phyloP scores from a whole-genome alignment of 2,113 vertebrate genomes.

The Entelurus aequoreus region DNA sequence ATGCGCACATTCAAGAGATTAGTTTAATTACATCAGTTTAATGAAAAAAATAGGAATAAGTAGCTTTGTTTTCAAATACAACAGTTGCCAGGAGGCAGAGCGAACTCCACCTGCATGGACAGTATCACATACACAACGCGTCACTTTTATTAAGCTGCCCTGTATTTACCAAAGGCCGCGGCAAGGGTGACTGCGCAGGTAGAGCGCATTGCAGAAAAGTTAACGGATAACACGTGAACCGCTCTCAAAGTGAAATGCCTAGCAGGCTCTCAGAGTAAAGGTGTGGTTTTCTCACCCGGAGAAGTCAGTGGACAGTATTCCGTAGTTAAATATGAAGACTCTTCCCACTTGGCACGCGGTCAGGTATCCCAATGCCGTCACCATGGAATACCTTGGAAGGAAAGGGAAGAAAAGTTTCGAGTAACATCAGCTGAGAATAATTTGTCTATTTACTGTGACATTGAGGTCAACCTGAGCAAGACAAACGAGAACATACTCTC shows the following conservation, averaged over 20 bases:
- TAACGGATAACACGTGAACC: constrained; percentile 24
- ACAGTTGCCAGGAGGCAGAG: constrained; percentile 2
- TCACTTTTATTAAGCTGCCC: constrained; percentile 29
- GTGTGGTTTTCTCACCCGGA: constrained; percentile 70
- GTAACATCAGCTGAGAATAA: not conserved
- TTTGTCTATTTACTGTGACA: not conserved
- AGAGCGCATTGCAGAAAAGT: not conserved
- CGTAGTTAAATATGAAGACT: constrained; percentile 75
- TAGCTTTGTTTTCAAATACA: constrained; percentile 1
- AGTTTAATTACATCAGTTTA: no score
- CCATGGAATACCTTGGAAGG: constrained; percentile 67
- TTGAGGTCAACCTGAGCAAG: not conserved
- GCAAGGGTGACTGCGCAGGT: not conserved
- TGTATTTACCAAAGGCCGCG: constrained; percentile 43
- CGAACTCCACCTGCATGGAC: not conserved
- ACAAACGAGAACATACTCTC: not conserved
- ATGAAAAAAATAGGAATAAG: not conserved
- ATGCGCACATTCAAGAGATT: no score
- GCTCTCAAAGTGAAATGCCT: constrained; percentile 13
- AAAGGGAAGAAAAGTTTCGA: not conserved
- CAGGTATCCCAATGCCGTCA: constrained; percentile 71
- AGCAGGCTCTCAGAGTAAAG: not conserved
- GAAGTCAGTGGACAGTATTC: constrained; percentile 76
- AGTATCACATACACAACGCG: constrained; percentile 14
- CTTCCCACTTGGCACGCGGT: constrained; percentile 70